A percentile compares a stretch with the other conserved stretches of the same genome.
phyloP scores from a whole-genome alignment of 2,888 invertebrate genomes.

The Eucera pruinosa region DNA sequence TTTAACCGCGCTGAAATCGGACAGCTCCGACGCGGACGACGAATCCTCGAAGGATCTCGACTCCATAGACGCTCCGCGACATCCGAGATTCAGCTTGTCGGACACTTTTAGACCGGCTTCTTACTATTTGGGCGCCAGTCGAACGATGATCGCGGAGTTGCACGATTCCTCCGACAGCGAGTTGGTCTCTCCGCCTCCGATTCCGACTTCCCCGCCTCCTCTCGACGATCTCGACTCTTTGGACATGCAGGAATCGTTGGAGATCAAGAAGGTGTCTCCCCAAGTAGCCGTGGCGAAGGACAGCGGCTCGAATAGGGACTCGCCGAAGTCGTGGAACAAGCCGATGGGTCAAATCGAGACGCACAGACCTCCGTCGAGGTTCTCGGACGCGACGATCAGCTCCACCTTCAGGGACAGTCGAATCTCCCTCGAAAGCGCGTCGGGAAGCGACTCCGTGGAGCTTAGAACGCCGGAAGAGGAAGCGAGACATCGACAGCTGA shows the following conservation, averaged over 20 bases:
- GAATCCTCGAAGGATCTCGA: constrained; percentile 92
- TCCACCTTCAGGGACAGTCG: constrained; percentile 78
- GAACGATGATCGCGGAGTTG: constrained; percentile 87
- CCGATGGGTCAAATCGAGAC: constrained; percentile 73
- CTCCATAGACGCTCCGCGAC: constrained; percentile 88
- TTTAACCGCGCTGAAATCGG: constrained; percentile 86
- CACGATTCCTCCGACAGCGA: constrained; percentile 94
- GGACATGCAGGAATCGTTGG: constrained; percentile 82
- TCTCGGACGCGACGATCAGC: constrained; percentile 76
- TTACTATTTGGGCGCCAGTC: constrained; percentile 91
- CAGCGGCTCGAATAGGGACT: constrained; percentile 60
- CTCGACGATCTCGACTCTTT: constrained; percentile 89
- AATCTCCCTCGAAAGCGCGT: constrained; percentile 78
- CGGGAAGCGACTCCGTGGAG: constrained; percentile 86
- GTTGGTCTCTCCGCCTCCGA: constrained; percentile 91
- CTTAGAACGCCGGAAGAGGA: constrained; percentile 85
- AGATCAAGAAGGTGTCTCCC: constrained; percentile 75
- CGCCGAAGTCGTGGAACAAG: constrained; percentile 78
- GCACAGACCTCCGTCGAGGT: constrained; percentile 75
- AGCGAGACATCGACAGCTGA: constrained; percentile 87
- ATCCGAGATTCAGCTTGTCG: constrained; percentile 92
- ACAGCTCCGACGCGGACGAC: constrained; percentile 93
- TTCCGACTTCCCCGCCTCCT: constrained; percentile 91
- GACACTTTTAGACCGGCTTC: constrained; percentile 95
- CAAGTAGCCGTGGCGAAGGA: constrained; percentile 84